Evolutionary conservation across 2,797 vertebrate species (phyloP).

Genomic region (Galago senegalensis): DNA sequence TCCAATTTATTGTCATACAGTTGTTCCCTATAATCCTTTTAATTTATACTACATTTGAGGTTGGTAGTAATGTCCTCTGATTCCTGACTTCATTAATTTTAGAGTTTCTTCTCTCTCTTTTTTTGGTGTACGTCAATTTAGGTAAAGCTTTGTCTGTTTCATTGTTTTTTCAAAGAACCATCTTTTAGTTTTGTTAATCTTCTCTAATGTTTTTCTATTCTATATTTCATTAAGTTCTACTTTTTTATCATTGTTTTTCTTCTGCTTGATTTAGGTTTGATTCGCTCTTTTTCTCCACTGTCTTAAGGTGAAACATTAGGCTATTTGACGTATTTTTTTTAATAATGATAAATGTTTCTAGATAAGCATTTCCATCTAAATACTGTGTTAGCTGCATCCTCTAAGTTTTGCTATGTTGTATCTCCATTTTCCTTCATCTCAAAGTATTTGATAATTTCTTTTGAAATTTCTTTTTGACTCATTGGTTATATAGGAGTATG

Average conservation of each 20-base stretch:
- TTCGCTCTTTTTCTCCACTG: background rate
- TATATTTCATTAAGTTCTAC: background rate
- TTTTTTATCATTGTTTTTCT: background rate
- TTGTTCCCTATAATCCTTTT: conserved; percentile 11
- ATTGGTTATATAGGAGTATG: background rate
- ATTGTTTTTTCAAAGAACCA: conserved; percentile 36
- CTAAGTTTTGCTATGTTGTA: background rate
- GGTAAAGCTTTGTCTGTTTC: background rate
- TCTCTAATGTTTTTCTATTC: background rate
- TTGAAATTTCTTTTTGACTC: background rate
- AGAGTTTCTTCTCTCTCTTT: background rate
- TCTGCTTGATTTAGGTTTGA: background rate
- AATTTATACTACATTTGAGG: background rate
- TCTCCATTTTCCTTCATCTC: background rate
- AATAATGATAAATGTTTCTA: background rate
- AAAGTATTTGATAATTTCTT: background rate
- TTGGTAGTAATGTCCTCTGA: background rate
- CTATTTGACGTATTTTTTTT: background rate
- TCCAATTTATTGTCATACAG: background rate
- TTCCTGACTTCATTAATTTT: background rate
- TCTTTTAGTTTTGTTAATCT: background rate
- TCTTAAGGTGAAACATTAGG: background rate
- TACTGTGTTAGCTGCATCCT: background rate
- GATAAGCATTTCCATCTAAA: background rate
- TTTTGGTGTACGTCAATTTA: background rate